phyloP scores from a whole-genome alignment of 1,140 invertebrate genomes.

The Cydia pomonella region DNA sequence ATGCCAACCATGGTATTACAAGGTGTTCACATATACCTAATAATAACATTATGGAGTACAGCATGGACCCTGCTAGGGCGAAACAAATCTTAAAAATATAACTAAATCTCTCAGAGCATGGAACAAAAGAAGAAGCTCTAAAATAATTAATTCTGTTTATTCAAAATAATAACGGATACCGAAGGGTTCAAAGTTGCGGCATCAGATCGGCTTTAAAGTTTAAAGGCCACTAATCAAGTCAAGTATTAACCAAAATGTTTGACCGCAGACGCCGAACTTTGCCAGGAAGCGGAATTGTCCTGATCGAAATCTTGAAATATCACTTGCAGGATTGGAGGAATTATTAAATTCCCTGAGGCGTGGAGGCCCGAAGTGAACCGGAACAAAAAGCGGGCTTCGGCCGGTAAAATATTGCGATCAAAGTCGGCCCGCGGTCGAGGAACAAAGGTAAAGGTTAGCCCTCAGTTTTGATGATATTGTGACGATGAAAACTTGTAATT shows the following conservation, averaged over 20 bases:
- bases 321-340: conserved; percentile 46
- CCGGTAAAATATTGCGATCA: conserved; percentile 50
- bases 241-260: conserved; percentile 24
- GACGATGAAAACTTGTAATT: conserved; percentile 13
- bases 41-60: too few relatives aligned
- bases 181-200: conserved; percentile 12
- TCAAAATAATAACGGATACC: neutral
- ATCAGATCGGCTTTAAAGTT: conserved; percentile 30
- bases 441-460: conserved; percentile 41
- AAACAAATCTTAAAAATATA: too few relatives aligned
- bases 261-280: conserved; percentile 26
- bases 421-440: conserved; percentile 38
- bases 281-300: conserved; percentile 32
- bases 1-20: too few relatives aligned
- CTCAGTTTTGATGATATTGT: neutral
- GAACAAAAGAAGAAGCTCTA: neutral
- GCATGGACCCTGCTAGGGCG: too few relatives aligned
- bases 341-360: conserved; percentile 47
- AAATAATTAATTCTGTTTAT: neutral
- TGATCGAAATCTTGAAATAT: conserved; percentile 45
- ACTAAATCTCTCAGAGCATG: neutral
- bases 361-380: conserved; percentile 42
- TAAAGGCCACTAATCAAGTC: conserved; percentile 30
- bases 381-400: conserved; percentile 44
- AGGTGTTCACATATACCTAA: too few relatives aligned